A percentile compares a stretch with the other conserved stretches of the same genome.
Evolutionary conservation across 2,888 invertebrate genomes (phyloP).

Genomic region (Synergus laeviventris): DNA sequence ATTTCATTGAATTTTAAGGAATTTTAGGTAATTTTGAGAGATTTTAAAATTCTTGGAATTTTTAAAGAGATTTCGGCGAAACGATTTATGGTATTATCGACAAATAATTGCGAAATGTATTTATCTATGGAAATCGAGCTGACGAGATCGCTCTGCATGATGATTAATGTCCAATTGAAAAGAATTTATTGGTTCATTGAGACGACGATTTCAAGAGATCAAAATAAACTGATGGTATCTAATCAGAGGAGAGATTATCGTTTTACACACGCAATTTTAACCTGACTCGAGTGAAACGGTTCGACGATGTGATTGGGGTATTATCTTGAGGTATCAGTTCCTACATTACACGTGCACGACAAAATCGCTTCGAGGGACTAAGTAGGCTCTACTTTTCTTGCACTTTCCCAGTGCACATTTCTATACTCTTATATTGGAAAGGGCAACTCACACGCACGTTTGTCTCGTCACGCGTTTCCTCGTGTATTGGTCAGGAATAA

Average conservation of each 20-base stretch:
- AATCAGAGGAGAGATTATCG: slow-evolving; percentile 28
- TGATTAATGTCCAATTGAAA: slow-evolving; percentile 14
- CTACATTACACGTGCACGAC: background rate
- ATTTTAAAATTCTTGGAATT: too few relatives aligned
- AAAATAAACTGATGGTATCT: slow-evolving; percentile 1
- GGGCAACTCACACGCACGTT: slow-evolving; percentile 47
- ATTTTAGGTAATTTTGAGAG: too few relatives aligned
- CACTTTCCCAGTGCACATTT: slow-evolving; percentile 56
- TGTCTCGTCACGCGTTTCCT: slow-evolving; percentile 31
- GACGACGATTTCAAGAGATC: slow-evolving; percentile 1
- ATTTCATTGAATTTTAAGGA: too few relatives aligned
- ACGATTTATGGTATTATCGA: too few relatives aligned
- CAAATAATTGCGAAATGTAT: too few relatives aligned
- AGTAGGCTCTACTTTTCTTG: slow-evolving; percentile 41
- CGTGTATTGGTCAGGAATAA: slow-evolving; percentile 34
- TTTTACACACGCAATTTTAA: background rate
- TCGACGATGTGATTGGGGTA: background rate
- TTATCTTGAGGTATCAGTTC: slow-evolving; percentile 25
- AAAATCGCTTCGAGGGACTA: slow-evolving; percentile 18
- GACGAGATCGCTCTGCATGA: background rate
- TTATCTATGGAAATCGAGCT: background rate
- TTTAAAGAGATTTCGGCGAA: too few relatives aligned
- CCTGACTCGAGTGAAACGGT: slow-evolving; percentile 22
- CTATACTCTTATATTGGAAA: slow-evolving; percentile 62
- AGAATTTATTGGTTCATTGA: slow-evolving; percentile 19